Percentiles rank a stretch among this genome's conserved stretches.
phyloP scores from a whole-genome alignment of 2,797 vertebrate species.

The Novumbra hubbsi region DNA sequence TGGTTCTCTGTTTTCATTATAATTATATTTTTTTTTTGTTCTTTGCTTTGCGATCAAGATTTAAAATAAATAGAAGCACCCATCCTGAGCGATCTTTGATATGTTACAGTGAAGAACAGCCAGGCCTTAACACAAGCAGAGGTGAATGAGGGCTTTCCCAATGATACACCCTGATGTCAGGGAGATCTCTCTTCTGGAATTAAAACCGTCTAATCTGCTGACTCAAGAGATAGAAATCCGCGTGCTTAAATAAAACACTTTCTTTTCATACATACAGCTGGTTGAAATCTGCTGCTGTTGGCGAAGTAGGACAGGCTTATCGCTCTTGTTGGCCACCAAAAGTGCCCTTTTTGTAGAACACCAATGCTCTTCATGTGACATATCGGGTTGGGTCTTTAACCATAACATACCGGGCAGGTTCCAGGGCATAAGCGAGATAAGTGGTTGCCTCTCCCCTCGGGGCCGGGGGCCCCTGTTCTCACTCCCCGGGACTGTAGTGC shows the following conservation, averaged over 20 bases:
- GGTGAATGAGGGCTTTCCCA: not conserved
- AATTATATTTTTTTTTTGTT: too few species aligned
- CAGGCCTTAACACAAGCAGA: not conserved
- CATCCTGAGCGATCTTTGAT: too few species aligned
- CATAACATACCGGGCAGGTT: too few species aligned
- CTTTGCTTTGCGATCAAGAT: too few species aligned
- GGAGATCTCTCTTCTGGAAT: not conserved
- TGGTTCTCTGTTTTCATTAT: too few species aligned
- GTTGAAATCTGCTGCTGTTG: not conserved
- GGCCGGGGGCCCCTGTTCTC: too few species aligned
- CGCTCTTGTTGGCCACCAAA: not conserved
- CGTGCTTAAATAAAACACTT: not conserved
- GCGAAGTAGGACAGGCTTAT: not conserved
- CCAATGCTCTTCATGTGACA: not conserved
- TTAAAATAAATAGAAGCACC: too few species aligned
- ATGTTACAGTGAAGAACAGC: too few species aligned
- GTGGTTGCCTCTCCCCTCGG: too few species aligned
- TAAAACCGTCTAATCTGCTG: not conserved
- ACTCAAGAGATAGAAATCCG: not conserved
- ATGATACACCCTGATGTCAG: not conserved
- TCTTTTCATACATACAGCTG: not conserved
- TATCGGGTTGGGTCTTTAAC: not conserved
- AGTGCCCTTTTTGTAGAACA: not conserved
- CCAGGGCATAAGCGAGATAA: too few species aligned
- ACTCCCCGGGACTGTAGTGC: slow-evolving; percentile 27